These are phyloP conservation scores for Xestia xanthographa DNA, from an alignment of 2,888 invertebrate genomes.

Conservation along the genomic window DNA sequence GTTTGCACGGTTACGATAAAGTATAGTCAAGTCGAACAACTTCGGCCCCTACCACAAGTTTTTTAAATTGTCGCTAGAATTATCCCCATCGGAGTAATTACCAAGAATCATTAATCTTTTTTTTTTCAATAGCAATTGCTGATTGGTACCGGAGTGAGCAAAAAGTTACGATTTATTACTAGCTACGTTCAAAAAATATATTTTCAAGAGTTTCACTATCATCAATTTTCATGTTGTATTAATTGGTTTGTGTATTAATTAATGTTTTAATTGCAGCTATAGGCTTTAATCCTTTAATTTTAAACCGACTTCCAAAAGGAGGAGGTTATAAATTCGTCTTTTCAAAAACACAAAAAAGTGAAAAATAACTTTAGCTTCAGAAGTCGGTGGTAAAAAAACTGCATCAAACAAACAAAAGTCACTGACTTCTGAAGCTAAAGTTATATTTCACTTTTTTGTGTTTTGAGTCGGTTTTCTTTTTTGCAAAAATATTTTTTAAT, in stretches of 20 bases:
- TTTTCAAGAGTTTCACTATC: neutral
- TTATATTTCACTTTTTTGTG: too few relatives aligned
- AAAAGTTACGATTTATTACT: slow-evolving; percentile 39
- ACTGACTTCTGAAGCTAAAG: too few relatives aligned
- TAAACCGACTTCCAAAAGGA: too few relatives aligned
- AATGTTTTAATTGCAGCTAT: neutral
- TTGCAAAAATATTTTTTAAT: too few relatives aligned
- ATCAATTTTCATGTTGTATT: neutral
- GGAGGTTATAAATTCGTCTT: too few relatives aligned
- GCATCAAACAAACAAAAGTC: too few relatives aligned
- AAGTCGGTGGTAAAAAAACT: too few relatives aligned
- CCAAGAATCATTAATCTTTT: slow-evolving; percentile 50
- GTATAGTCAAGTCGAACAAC: slow-evolving; percentile 30
- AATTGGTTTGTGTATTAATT: neutral
- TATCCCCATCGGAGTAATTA: slow-evolving; percentile 45
- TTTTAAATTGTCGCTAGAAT: slow-evolving; percentile 36
- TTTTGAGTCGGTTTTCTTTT: too few relatives aligned
- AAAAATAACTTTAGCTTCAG: too few relatives aligned
- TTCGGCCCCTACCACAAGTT: slow-evolving; percentile 31
- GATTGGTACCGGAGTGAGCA: slow-evolving; percentile 35
- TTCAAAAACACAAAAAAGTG: too few relatives aligned
- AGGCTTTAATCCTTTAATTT: too few relatives aligned
- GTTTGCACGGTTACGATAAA: slow-evolving; percentile 15
- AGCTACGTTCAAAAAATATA: neutral
- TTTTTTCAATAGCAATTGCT: slow-evolving; percentile 36